Evolutionary conservation across 2,797 vertebrate species (phyloP).

Genomic region (Geotrypetes seraphini): DNA sequence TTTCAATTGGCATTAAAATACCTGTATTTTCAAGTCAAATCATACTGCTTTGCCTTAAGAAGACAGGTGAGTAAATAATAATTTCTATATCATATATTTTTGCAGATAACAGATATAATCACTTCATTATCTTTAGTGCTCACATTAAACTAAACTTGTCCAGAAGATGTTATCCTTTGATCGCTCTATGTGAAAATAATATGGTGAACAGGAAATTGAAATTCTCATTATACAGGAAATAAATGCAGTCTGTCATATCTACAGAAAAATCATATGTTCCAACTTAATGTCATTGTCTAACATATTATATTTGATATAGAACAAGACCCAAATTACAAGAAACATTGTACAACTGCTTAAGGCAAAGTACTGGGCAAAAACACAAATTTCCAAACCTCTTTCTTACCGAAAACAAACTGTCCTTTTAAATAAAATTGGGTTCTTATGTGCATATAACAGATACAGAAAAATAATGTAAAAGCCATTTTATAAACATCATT

Average conservation of each 20-base stretch:
- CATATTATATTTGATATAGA: slow-evolving; percentile 72
- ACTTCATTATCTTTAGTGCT: slow-evolving; percentile 41
- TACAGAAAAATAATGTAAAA: too few relatives aligned
- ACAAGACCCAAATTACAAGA: slow-evolving; percentile 41
- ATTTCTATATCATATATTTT: slow-evolving; percentile 19
- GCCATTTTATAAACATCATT: too few relatives aligned
- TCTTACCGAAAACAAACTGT: too few relatives aligned
- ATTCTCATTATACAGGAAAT: slow-evolving; percentile 97
- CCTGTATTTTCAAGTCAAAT: background rate
- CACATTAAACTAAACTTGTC: slow-evolving; percentile 40
- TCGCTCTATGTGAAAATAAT: slow-evolving; percentile 72
- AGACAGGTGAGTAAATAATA: slow-evolving; percentile 18
- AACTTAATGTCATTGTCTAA: slow-evolving; percentile 44
- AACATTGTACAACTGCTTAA: slow-evolving; percentile 18
- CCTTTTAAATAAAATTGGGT: too few relatives aligned
- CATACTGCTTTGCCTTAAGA: slow-evolving; percentile 20
- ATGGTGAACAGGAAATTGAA: slow-evolving; percentile 94
- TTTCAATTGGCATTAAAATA: too few relatives aligned
- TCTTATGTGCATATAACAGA: too few relatives aligned
- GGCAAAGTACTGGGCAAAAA: slow-evolving; percentile 15
- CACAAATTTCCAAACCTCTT: too few relatives aligned
- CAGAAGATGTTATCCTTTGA: slow-evolving; percentile 71
- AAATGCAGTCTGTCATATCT: slow-evolving; percentile 95
- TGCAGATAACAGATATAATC: slow-evolving; percentile 30
- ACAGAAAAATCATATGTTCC: slow-evolving; percentile 87